Percentiles rank a stretch among this genome's conserved stretches.
Evolutionary conservation across 2,888 invertebrate species (phyloP).

Genomic region (Polydrusus tereticollis): DNA sequence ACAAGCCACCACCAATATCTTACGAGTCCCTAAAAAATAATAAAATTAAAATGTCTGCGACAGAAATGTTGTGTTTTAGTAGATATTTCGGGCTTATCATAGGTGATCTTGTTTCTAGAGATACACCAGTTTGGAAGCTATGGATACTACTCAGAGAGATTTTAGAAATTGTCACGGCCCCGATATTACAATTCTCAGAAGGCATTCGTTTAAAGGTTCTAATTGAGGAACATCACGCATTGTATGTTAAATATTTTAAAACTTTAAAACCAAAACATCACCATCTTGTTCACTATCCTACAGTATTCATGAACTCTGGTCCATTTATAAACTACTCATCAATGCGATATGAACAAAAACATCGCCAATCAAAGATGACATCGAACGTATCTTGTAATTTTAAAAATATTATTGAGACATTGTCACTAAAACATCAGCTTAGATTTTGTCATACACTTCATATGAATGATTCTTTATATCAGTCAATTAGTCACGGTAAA

Average conservation of each 20-base stretch:
- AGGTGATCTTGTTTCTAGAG: constrained; percentile 47
- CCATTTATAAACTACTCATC: constrained; percentile 39
- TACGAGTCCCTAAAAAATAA: constrained; percentile 35
- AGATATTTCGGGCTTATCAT: constrained; percentile 48
- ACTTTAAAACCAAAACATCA: constrained; percentile 45
- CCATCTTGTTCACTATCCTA: constrained; percentile 46
- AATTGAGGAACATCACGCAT: constrained; percentile 40
- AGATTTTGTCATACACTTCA: too few species aligned
- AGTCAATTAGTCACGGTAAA: too few species aligned
- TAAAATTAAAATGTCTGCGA: constrained; percentile 50
- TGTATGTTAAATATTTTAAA: constrained; percentile 19
- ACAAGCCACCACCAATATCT: constrained; percentile 31
- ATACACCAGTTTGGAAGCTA: neutral
- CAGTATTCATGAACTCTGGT: constrained; percentile 29
- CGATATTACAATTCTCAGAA: neutral
- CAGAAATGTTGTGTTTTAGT: constrained; percentile 50
- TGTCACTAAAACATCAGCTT: too few species aligned
- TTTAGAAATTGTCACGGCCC: constrained; percentile 8
- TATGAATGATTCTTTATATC: too few species aligned
- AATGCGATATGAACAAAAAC: constrained; percentile 43
- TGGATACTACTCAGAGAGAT: constrained; percentile 20
- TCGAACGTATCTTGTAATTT: constrained; percentile 21
- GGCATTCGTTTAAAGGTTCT: constrained; percentile 1
- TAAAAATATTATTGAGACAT: constrained; percentile 11
- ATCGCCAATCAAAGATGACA: constrained; percentile 24